Evolutionary conservation across 2,888 invertebrate genomes (phyloP), one percentile per base, ranked within the genome.

Genomic region (Zeuzera pyrina): DNA sequence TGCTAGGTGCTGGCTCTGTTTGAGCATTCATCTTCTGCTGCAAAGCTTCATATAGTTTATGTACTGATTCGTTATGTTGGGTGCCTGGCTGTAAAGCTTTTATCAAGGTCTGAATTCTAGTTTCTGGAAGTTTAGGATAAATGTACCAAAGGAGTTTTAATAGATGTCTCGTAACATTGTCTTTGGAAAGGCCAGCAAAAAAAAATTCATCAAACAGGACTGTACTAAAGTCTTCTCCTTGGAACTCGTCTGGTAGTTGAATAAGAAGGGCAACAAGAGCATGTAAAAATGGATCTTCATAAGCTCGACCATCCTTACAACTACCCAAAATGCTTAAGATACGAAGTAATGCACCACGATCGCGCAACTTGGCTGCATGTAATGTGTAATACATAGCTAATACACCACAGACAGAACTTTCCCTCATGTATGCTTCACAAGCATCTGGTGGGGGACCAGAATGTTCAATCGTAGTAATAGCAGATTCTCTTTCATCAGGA

Each of bases 151-250:
- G 71, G 29, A 98, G 81, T 62, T 97, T 94, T 28, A 97, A 72
- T 57, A 97, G 85, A 81, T 98, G 98, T 30, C 95, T 87, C 2
- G 93, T 92, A 0, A 97, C 96, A 84, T 96, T 97, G 57, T 97
- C 97, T 41, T 93, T 88, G 1, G 91, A 89, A 11, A 97, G 81
- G 0, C 94, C 94, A 34, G 95, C 95, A 69, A 96, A 91, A 56
- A 98, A 92, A 68, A 97, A 97, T 66, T 97, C 96, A 70, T 97
- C 97, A 77, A 98, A 97, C 25, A 98, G 88, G 1, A 94, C 94
- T 2, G 95, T 95, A 70, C 96, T 97, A 63, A 97, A 97, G 49
- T 97, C 96, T 73, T 97, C 95, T 0, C 93, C 92, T 44, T 92
- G 87, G 60, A 98, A 97, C 69, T 97, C 97, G 45, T 98, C 97